Evolutionary conservation across 2,888 invertebrate genomes (phyloP).

Genomic region (Philaethria dido): DNA sequence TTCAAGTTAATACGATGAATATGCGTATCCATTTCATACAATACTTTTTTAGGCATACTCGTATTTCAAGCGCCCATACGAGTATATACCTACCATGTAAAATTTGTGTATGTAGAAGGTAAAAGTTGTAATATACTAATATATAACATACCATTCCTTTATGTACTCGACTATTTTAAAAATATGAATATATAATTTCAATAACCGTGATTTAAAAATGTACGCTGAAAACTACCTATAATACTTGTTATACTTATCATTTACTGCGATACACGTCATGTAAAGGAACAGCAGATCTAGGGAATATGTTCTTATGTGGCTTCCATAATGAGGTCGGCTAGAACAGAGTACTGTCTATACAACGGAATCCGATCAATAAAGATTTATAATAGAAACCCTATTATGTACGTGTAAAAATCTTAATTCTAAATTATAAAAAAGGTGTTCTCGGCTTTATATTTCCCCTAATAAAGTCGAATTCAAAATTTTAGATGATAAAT

Average conservation of each 20-base stretch:
- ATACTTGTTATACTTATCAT: too few relatives aligned
- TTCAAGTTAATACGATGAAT: too few relatives aligned
- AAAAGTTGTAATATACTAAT: too few relatives aligned
- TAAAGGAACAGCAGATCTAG: conserved; percentile 11
- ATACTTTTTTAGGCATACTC: not conserved
- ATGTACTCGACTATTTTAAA: not conserved
- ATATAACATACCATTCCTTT: too few relatives aligned
- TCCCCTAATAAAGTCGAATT: not conserved
- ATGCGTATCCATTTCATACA: not conserved
- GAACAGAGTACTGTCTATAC: conserved; percentile 7
- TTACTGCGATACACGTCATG: not conserved
- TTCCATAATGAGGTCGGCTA: conserved; percentile 32
- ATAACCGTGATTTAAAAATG: not conserved
- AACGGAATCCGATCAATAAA: conserved; percentile 26
- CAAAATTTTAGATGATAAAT: not conserved
- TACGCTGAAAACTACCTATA: not conserved
- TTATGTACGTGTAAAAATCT: conserved; percentile 16
- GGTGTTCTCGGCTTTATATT: not conserved
- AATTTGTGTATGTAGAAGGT: too few relatives aligned
- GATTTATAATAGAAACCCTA: conserved; percentile 31
- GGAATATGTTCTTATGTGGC: conserved; percentile 25
- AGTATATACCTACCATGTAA: too few relatives aligned
- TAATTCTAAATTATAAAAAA: conserved; percentile 12
- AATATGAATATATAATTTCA: not conserved
- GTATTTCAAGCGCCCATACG: not conserved